Base-by-base conservation (phyloP, 2,113 vertebrate species). In the Mus spicilegus region DNA sequence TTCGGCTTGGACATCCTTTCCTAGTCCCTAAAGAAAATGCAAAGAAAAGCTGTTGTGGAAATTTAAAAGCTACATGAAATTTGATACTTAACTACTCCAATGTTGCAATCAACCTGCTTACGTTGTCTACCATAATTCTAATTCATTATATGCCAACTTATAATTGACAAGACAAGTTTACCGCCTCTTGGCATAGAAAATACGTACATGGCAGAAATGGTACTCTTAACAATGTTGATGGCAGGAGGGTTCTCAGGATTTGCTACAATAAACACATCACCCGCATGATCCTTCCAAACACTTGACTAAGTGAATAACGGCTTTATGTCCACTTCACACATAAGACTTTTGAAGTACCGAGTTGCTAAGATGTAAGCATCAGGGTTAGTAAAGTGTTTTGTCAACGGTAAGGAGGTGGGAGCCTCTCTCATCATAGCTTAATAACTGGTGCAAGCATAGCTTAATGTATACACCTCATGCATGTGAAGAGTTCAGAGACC, bases 181-280 rank as follows among this genome's bases (percentile, higher is more conserved):
- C 16, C 42, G 5, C 22, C 33, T 67, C 39, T 67, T 76, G 58
- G 63, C 42, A 24, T 13, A 36, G 20, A 56, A 26, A 26, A 39
- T 42, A 10, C 6, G 4, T 1, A 17, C 3, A 14, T 19, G 17
- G 8, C 5, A 11, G 2, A 11, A 8, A 76, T 2, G n/a, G 30
- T 51, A 46, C 8, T 16, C 22, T 61, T 56, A 28, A 39, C 0
- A 1, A 24, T 69, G 36, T 10, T 17, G 5, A 14, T 22, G 49
- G 1, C 33, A 36, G 80, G 49, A 70, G 7, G 0, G 26, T 72
- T 51, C 14, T 10, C 7, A 77, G 46, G 56, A 56, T 39, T 76
- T 92, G 12, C 22, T 54, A 1, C 0, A 4, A 33, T 30, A 54
- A 4, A 22, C 4, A 30, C 22, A 12, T 70, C 39, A 14, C 4